Evolutionary conservation across 2,888 invertebrate genomes (phyloP).

Genomic region (Linyphia triangularis): DNA sequence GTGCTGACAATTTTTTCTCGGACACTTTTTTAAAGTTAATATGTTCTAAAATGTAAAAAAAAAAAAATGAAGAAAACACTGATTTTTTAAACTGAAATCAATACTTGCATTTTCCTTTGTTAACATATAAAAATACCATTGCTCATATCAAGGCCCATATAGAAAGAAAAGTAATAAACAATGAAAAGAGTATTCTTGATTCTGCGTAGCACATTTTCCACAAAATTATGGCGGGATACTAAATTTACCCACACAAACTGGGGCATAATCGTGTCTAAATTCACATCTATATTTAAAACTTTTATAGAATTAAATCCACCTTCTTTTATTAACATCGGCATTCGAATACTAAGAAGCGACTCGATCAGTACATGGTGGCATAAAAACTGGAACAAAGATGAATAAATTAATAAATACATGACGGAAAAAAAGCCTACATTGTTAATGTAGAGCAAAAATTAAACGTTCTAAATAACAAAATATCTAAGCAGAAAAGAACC

Average conservation of each 20-base stretch:
- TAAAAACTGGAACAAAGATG: constrained; percentile 10
- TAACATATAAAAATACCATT: too few species aligned
- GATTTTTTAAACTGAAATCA: too few species aligned
- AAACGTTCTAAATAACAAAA: neutral
- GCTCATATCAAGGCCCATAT: too few species aligned
- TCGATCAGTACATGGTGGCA: neutral
- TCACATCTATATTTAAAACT: neutral
- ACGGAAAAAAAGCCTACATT: constrained; percentile 6
- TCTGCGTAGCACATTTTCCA: neutral
- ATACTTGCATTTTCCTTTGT: too few species aligned
- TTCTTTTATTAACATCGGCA: neutral
- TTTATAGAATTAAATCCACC: neutral
- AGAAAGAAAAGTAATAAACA: too few species aligned
- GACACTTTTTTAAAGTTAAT: too few species aligned
- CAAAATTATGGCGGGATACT: neutral
- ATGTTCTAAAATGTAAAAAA: too few species aligned
- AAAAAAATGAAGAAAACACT: too few species aligned
- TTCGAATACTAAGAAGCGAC: neutral
- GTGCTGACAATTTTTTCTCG: too few species aligned
- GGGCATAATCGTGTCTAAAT: neutral
- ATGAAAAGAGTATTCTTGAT: too few species aligned
- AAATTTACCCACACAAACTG: neutral
- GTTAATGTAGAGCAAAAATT: constrained; percentile 17
- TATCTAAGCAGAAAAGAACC: neutral
- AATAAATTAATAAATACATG: constrained; percentile 20